Base-by-base conservation (phyloP, 2,888 invertebrate genomes). In the Drosophila helvetica region DNA sequence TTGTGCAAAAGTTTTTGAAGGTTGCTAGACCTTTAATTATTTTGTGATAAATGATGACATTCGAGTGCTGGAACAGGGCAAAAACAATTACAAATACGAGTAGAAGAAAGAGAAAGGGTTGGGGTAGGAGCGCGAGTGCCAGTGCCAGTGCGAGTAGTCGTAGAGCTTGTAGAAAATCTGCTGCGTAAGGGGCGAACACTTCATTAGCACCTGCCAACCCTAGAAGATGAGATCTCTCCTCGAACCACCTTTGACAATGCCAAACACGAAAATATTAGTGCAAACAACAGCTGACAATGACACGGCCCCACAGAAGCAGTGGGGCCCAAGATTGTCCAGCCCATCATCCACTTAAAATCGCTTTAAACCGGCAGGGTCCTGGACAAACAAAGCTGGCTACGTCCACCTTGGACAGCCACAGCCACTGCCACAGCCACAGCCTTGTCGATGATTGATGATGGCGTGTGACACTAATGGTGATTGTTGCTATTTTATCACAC, bases 31-130 rank as follows among this genome's bases (percentile, higher is more conserved):
- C 88, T 90, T 90, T 90, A 90, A 90, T 90, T 90, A 91, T 90
- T 90, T 90, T 89, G 88, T 91, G 91, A 90, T 90, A 91, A 91
- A 90, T 91, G 90, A 89, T 89, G 90, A 89, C 90, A 89, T 82
- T 89, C 80, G 80, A 84, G 84, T 78, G 80, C 73, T 77, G 33
- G 17, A 17, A 59, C 54, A 30, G 17, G 45, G 51, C 60, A 55
- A 66, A 67, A 80, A 74, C 63, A 71, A 55, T 63, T 52, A 72
- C 70, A 73, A 71, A 71, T 57, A 57, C 15, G n/a, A 15, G 15
- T n/a, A 7, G 0, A 15, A 18, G 52, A 15, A 19, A 1, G 15
- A 38, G 38, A 25, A 25, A 25, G 8, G 5, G 22, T 4, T 22
- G 22, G 22, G 22, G 4, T 33, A 30, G 10, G 15, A 52, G 38